Percentiles rank a stretch among this genome's conserved stretches.
Evolutionary conservation across 1,140 invertebrate species (phyloP).

Genomic region (Dryas iulia): DNA sequence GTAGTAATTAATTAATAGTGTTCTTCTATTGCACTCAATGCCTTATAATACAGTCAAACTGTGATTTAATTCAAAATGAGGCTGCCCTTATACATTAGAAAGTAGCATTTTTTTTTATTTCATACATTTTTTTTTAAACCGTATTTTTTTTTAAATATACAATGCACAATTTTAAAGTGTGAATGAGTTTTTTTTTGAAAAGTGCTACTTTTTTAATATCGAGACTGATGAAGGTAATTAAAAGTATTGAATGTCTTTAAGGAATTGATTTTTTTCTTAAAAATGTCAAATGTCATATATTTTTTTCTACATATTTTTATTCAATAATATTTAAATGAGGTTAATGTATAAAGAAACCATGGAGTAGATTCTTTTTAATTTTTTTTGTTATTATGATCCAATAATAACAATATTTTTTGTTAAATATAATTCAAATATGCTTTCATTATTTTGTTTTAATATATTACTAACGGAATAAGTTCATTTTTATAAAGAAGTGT

Average conservation of each 20-base stretch:
- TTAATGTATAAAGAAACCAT: background rate
- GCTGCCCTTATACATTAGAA: conserved; percentile 37
- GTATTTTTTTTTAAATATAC: background rate
- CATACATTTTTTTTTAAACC: background rate
- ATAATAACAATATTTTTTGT: background rate
- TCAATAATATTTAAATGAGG: background rate
- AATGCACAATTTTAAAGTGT: background rate
- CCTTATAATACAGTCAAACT: conserved; percentile 60
- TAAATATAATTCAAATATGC: background rate
- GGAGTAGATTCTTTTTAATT: background rate
- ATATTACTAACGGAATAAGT: background rate
- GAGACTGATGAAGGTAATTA: conserved; percentile 57
- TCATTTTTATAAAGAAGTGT: background rate
- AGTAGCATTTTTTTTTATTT: conserved; percentile 11
- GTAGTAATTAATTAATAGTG: background rate
- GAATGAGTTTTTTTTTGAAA: conserved; percentile 3
- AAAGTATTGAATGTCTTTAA: conserved; percentile 38
- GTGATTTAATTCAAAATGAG: conserved; percentile 53
- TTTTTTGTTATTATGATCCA: background rate
- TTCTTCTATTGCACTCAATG: conserved; percentile 29
- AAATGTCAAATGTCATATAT: background rate
- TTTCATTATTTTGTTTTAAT: background rate
- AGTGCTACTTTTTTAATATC: conserved; percentile 30
- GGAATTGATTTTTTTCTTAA: conserved; percentile 15
- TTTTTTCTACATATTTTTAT: background rate